phyloP scores from a whole-genome alignment of 1,140 invertebrate species.

The Daktulosphaira vitifoliae region DNA sequence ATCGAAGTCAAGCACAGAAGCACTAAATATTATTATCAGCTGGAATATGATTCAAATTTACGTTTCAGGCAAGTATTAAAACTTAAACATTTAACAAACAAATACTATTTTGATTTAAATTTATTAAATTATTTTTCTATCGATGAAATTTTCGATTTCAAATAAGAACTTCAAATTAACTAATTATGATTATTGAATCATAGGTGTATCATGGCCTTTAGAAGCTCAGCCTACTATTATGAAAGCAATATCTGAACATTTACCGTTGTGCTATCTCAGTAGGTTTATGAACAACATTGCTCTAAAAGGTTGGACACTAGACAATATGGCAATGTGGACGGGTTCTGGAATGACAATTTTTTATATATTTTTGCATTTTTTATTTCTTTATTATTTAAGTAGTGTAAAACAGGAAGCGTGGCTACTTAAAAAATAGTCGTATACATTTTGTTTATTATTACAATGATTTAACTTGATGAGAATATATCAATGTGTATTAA shows the following conservation, averaged over 20 bases:
- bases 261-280: conserved; percentile 10
- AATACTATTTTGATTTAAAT: too few species aligned
- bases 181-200: too few species aligned
- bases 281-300: conserved; percentile 6
- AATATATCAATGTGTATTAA: too few species aligned
- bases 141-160: too few species aligned
- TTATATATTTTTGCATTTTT: not conserved
- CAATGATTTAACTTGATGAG: too few species aligned
- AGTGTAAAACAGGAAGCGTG: conserved; percentile 1
- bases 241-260: conserved; percentile 4
- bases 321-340: not conserved
- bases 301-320: conserved; percentile 3
- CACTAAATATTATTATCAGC: conserved; percentile 1
- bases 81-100: too few species aligned
- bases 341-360: not conserved
- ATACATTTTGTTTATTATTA: too few species aligned
- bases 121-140: too few species aligned
- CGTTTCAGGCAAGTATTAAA: not conserved
- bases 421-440: not conserved
- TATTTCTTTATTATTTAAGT: not conserved
- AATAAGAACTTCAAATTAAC: too few species aligned
- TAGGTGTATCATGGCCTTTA: conserved; percentile 10
- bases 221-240: conserved; percentile 4
- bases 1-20: not conserved
- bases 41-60: conserved; percentile 21